A percentile compares a stretch with the other conserved stretches of the same genome.
Conservation (phyloP, 1,140 invertebrate species). For the Trichoplusia ni region DNA sequence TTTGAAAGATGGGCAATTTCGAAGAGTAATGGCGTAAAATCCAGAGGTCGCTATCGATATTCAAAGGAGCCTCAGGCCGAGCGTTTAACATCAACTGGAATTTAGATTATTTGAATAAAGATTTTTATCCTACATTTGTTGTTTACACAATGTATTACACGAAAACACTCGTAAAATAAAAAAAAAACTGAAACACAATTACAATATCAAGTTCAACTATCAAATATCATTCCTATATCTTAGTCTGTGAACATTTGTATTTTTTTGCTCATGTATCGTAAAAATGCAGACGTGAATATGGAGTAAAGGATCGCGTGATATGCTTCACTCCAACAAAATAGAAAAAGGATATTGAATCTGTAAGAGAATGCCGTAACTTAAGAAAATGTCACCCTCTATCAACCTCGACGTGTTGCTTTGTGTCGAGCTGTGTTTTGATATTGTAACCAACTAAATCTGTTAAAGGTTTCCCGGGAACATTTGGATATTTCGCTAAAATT, state of each 20-base stretch:
- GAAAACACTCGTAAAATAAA: no score
- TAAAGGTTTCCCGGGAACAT: background rate
- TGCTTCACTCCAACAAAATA: constrained; percentile 62
- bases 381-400: constrained; percentile 69
- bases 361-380: constrained; percentile 67
- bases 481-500: constrained; percentile 10
- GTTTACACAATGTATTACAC: no score
- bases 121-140: background rate
- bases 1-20: constrained; percentile 29
- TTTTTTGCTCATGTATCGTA: constrained; percentile 24
- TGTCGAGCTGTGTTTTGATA: constrained; percentile 55
- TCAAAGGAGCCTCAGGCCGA: constrained; percentile 3
- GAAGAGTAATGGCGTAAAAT: constrained; percentile 22
- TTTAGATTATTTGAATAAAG: constrained; percentile 13
- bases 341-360: constrained; percentile 72
- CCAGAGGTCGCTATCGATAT: constrained; percentile 27
- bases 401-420: constrained; percentile 61
- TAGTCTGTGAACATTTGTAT: background rate
- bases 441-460: constrained; percentile 18
- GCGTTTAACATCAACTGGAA: constrained; percentile 16
- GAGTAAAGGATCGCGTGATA: constrained; percentile 40
- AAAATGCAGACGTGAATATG: constrained; percentile 27
- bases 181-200: no score
- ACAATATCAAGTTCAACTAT: no score
- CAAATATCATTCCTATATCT: no score